Conservation (phyloP, 2,113 vertebrate species). For the Harpagus bidentatus region DNA sequence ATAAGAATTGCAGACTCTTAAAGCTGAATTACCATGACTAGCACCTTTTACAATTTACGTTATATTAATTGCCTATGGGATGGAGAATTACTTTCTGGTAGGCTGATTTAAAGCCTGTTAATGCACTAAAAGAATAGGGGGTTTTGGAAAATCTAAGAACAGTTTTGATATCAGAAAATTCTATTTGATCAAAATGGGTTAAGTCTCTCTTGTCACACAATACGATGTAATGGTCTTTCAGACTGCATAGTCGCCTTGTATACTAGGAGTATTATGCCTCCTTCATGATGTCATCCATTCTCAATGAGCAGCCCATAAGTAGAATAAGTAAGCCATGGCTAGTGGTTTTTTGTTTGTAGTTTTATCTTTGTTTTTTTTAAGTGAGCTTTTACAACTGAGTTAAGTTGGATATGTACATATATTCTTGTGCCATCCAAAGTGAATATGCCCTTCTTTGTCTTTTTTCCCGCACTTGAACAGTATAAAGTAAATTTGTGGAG, state of each 20-base stretch:
- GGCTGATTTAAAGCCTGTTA: background rate
- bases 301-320: background rate
- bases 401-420: background rate
- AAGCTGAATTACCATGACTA: background rate
- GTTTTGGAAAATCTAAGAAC: background rate
- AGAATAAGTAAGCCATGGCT: background rate
- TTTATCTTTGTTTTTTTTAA: background rate
- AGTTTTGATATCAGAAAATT: background rate
- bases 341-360: background rate
- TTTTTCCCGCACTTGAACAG: background rate
- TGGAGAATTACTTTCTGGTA: background rate
- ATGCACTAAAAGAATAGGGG: background rate
- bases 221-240: background rate
- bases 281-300: background rate
- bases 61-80: background rate
- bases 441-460: background rate
- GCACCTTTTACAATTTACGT: background rate
- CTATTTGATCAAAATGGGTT: background rate
- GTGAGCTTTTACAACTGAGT: background rate
- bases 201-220: background rate
- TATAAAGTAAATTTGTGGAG: background rate
- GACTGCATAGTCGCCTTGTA: rapidly evolving
- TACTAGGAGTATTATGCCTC: background rate
- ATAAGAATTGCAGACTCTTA: background rate
- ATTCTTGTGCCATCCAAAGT: background rate